Evolutionary conservation across 2,888 invertebrate genomes (phyloP).

Genomic region (Heliothis peltigera): DNA sequence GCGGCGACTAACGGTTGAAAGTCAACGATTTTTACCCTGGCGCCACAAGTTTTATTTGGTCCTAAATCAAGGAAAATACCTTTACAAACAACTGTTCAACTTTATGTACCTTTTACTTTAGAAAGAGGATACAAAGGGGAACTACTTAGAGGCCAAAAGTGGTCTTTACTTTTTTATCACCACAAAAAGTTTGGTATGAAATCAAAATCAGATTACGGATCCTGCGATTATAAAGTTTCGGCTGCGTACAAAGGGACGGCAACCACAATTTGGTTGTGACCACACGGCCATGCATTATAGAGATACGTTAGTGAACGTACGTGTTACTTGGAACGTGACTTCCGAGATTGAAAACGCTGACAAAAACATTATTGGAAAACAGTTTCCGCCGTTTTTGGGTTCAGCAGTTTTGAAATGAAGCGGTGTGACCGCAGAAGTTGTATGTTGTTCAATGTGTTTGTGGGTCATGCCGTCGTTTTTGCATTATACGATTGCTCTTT

Average conservation of each 20-base stretch:
- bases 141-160: slow-evolving; percentile 72
- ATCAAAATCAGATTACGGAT: slow-evolving; percentile 85
- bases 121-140: slow-evolving; percentile 74
- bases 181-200: slow-evolving; percentile 83
- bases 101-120: slow-evolving; percentile 72
- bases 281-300: slow-evolving; percentile 74
- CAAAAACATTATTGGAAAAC: slow-evolving; percentile 63
- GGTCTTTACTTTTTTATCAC: slow-evolving; percentile 80
- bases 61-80: slow-evolving; percentile 65
- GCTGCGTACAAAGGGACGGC: slow-evolving; percentile 71
- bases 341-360: slow-evolving; percentile 65
- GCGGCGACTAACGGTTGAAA: slow-evolving; percentile 48
- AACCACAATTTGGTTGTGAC: slow-evolving; percentile 73
- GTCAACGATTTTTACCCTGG: slow-evolving; percentile 56
- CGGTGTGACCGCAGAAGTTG: slow-evolving; percentile 43
- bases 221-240: slow-evolving; percentile 84
- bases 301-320: slow-evolving; percentile 69
- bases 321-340: slow-evolving; percentile 77
- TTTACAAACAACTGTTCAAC: slow-evolving; percentile 71
- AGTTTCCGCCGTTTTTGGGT: slow-evolving; percentile 60
- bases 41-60: slow-evolving; percentile 67
- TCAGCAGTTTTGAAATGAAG: slow-evolving; percentile 51
- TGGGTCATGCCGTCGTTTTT: slow-evolving; percentile 10
- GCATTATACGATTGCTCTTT: slow-evolving; percentile 9
- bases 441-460: slow-evolving; percentile 20